These are phyloP conservation scores for Botrylloides violaceus DNA, from an alignment of 23 tunicate genomes.

Conservation along the genomic window DNA sequence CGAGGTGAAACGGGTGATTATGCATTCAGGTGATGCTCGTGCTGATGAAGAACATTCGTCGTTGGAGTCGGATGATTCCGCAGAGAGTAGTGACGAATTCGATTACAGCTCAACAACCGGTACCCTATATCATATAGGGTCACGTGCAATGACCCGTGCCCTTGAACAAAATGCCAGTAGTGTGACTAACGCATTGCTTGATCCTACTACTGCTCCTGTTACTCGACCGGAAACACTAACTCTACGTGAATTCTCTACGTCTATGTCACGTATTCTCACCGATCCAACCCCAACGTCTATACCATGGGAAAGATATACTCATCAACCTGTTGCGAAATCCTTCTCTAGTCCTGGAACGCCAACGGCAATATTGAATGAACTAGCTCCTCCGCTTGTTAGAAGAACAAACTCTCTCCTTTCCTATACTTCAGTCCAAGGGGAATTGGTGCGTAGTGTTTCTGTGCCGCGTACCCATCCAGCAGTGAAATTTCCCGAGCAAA, in stretches of 20 bases:
- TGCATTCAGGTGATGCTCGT: slow-evolving; percentile 1
- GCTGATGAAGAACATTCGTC: slow-evolving; percentile 17
- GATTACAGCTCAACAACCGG: slow-evolving; percentile 28
- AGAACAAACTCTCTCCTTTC: slow-evolving; percentile 5
- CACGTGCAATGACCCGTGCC: not conserved
- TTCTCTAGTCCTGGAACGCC: slow-evolving; percentile 12
- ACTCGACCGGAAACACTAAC: not conserved
- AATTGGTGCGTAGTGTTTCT: not conserved
- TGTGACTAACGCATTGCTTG: slow-evolving; percentile 4
- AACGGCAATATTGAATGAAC: not conserved
- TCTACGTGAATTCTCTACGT: not conserved
- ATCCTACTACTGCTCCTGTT: slow-evolving; percentile 10
- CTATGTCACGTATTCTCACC: not conserved
- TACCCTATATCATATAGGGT: slow-evolving; percentile 8
- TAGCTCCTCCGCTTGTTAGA: not conserved
- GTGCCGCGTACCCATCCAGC: not conserved
- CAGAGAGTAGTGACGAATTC: slow-evolving; percentile 7
- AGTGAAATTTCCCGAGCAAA: not conserved
- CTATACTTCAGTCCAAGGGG: slow-evolving; percentile 4
- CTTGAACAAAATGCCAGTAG: not conserved
- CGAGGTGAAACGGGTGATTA: not conserved
- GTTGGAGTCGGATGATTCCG: not conserved
- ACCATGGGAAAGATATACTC: not conserved
- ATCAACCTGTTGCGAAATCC: not conserved
- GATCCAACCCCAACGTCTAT: slow-evolving; percentile 5